These are phyloP conservation scores for Drosophila willistoni DNA, from an alignment of 1,140 invertebrate genomes.

Conservation along the genomic window DNA sequence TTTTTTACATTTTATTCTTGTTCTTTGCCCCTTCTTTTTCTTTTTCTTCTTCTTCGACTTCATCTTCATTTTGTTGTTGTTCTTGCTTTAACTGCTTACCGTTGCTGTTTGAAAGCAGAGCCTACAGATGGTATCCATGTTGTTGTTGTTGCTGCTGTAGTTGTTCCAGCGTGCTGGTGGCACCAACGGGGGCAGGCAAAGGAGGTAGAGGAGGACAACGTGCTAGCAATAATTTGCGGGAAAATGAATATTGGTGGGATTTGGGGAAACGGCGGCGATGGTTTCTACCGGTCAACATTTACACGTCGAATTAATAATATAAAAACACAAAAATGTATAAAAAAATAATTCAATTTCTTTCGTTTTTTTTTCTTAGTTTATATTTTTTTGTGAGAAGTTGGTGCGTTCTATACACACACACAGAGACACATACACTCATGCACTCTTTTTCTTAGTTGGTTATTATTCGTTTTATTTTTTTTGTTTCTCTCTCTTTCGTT, in stretches of 20 bases:
- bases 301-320: slow-evolving; percentile 1
- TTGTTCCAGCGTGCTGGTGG: slow-evolving; percentile 46
- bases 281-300: slow-evolving; percentile 70
- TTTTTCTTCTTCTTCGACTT: not conserved
- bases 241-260: slow-evolving; percentile 9
- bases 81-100: slow-evolving; percentile 56
- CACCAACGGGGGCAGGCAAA: slow-evolving; percentile 34
- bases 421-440: slow-evolving; percentile 23
- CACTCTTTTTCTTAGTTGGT: slow-evolving; percentile 38
- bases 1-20: slow-evolving; percentile 8
- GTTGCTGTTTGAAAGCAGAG: slow-evolving; percentile 82
- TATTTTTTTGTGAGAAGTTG: slow-evolving; percentile 32
- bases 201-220: slow-evolving; percentile 58
- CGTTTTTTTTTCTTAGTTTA: slow-evolving; percentile 21
- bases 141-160: slow-evolving; percentile 36
- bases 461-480: slow-evolving; percentile 44
- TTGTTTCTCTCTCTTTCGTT: slow-evolving; percentile 45
- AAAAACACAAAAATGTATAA: slow-evolving; percentile 17
- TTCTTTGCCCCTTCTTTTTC: not conserved
- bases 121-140: slow-evolving; percentile 83
- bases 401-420: slow-evolving; percentile 34
- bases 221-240: slow-evolving; percentile 43
- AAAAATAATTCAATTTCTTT: slow-evolving; percentile 19
- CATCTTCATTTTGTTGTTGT: slow-evolving; percentile 1
- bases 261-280: slow-evolving; percentile 29